phyloP scores from a whole-genome alignment of 1,140 invertebrate genomes.

The Whitmania pigra region DNA sequence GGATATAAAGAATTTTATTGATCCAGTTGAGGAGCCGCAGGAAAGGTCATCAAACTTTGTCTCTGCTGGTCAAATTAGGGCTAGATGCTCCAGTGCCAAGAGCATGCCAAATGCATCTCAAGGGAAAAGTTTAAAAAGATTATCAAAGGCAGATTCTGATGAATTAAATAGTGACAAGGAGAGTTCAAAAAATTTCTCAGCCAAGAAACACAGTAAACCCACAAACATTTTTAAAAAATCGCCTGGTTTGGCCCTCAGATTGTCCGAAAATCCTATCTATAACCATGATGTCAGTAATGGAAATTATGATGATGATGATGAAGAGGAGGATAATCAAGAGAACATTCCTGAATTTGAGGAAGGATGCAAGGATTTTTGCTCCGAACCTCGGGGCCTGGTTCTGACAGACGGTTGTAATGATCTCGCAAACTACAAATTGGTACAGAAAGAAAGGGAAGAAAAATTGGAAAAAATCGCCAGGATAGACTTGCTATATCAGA shows the following conservation, averaged over 20 bases:
- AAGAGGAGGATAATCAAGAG: not conserved
- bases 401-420: not conserved
- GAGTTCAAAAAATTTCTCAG: too few species aligned
- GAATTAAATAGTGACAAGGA: too few species aligned
- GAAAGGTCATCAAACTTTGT: too few species aligned
- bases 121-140: too few species aligned
- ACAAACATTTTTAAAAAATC: slow-evolving; percentile 2
- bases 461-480: slow-evolving; percentile 5
- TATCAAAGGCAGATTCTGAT: too few species aligned
- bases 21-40: too few species aligned
- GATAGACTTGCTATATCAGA: not conserved
- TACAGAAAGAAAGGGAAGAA: not conserved
- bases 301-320: slow-evolving; percentile 5
- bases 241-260: not conserved
- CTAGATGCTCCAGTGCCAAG: too few species aligned
- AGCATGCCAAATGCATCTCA: too few species aligned
- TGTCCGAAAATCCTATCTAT: not conserved
- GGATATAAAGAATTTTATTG: too few species aligned
- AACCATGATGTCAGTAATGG: not conserved
- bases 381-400: not conserved
- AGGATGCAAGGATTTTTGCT: not conserved
- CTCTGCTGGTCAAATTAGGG: too few species aligned
- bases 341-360: not conserved
- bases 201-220: too few species aligned
- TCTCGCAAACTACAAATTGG: not conserved